Evolutionary conservation across 2,888 invertebrate species (phyloP), one percentile per base, ranked within the genome.

Genomic region (Amblyjoppa fuscipennis): DNA sequence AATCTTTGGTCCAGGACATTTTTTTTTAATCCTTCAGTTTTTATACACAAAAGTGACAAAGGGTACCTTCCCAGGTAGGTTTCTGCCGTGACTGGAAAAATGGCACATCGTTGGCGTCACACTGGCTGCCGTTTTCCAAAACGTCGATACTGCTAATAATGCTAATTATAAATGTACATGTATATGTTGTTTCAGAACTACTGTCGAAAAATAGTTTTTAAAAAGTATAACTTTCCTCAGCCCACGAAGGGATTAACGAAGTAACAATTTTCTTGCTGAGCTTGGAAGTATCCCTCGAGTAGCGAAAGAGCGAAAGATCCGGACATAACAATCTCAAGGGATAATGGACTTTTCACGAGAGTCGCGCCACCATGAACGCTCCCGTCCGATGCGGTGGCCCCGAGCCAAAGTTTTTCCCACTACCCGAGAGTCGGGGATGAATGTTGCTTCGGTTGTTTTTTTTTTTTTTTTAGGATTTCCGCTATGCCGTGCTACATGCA

Each of bases 271-370:
- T n/a, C 20, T 68, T n/a, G 56, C 38, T n/a, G 61, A 49, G 51
- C 49, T 51, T 75, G 20, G 38, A 45, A 45, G 56, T 51, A 34
- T 81, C 75, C 45, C 45, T 70, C 51, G 69, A 75, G 61, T 76
- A 11, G 51, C 7, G 59, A 76, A 69, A 64, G 70, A 75, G 69
- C 51, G 69, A 75, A 70, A 75, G 51, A 75, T 75, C 28, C 82
- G 75, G 66, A 82, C 79, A 85, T 83, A 85, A 85, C 85, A 85
- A 83, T 83, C 82, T 85, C 79, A 66, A 66, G 78, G 74, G 82
- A 79, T 82, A 82, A 85, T 85, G 85, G 82, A 80, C 79, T 85
- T 82, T 85, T 82, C 56, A 68, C 69, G 79, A 85, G 79, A 75
- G 69, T 69, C 69, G 69, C 73, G 74, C 49, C 59, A 75, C 49